A percentile compares a stretch with the other conserved stretches of the same genome.
Conservation (phyloP, 2,797 vertebrate species). For the Cyprinella venusta region DNA sequence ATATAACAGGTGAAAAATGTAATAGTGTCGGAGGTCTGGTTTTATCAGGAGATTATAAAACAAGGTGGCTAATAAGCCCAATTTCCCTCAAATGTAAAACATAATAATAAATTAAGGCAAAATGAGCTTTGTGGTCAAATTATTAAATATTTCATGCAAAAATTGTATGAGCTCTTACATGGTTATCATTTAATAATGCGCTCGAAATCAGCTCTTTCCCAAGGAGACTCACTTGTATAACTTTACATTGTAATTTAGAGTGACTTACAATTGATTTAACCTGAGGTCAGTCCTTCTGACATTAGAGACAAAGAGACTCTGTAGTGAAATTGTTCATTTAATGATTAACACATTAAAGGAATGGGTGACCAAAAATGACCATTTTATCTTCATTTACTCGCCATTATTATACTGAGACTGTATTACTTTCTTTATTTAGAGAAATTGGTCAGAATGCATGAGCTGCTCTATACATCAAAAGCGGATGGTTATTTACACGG, state of each 20-base stretch:
- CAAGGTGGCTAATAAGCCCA: conserved; percentile 42
- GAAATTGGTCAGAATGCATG: neutral
- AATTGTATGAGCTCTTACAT: conserved; percentile 20
- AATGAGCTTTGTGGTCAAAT: conserved; percentile 39
- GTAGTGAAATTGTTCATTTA: conserved; percentile 12
- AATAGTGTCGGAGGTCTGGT: conserved; percentile 52
- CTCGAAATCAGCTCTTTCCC: conserved; percentile 14
- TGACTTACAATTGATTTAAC: conserved; percentile 35
- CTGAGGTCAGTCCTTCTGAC: conserved; percentile 24
- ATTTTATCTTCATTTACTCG: neutral
- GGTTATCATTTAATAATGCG: conserved; percentile 34
- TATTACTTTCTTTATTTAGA: conserved; percentile 8
- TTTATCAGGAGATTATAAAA: conserved; percentile 53
- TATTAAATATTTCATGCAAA: conserved; percentile 28
- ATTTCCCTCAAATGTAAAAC: conserved; percentile 31
- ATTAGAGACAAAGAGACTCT: conserved; percentile 26
- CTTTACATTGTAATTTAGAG: conserved; percentile 29
- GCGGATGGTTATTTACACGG: neutral
- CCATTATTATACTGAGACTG: neutral
- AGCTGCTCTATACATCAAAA: neutral
- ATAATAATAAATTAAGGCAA: conserved; percentile 30
- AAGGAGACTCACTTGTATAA: conserved; percentile 4
- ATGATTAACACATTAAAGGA: conserved; percentile 24
- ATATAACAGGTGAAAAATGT: conserved; percentile 55
- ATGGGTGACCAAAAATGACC: neutral